phyloP scores from a whole-genome alignment of 2,113 vertebrate species.

The Myrmecophaga tridactyla region DNA sequence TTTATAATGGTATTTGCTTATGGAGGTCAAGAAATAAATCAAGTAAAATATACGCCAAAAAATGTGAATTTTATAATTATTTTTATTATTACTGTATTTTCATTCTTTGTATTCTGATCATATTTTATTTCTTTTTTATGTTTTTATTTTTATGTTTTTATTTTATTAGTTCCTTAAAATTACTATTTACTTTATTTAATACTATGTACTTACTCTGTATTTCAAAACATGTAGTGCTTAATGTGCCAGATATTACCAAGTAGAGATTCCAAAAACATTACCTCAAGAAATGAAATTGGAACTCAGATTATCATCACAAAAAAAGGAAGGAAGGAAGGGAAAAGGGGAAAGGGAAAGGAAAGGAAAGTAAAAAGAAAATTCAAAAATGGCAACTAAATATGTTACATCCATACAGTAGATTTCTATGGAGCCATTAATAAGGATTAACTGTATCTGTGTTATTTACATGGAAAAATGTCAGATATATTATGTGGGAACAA shows the following conservation, averaged over 20 bases:
- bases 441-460: neutral
- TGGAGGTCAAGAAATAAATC: neutral
- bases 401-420: neutral
- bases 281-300: neutral
- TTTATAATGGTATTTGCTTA: neutral
- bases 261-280: neutral
- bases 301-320: neutral
- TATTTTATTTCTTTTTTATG: neutral
- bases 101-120: neutral
- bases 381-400: conserved; percentile 2
- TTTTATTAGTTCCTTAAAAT: neutral
- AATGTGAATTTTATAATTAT: neutral
- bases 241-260: neutral
- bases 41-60: neutral
- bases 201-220: neutral
- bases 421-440: neutral
- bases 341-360: too few species aligned
- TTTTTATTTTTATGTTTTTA: neutral
- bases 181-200: neutral
- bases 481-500: neutral
- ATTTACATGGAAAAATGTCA: neutral
- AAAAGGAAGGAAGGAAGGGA: neutral
- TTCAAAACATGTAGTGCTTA: neutral
- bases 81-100: neutral
- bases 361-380: neutral